phyloP scores from a whole-genome alignment of 2,113 vertebrate genomes.

The Bucco capensis region DNA sequence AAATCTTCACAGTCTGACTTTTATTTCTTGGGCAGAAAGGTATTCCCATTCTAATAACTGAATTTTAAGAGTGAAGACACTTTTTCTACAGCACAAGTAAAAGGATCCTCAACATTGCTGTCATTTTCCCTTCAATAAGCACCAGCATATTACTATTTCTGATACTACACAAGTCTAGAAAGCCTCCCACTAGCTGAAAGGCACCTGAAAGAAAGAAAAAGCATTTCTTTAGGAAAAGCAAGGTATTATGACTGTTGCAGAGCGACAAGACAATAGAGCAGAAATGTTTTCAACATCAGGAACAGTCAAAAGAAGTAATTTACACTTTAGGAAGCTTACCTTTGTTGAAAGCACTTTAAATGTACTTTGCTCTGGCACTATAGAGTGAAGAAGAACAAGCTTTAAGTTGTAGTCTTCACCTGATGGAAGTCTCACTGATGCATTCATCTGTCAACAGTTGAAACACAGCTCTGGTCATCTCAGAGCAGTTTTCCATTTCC shows the following conservation, averaged over 20 bases:
- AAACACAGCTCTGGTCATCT: neutral
- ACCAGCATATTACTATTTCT: neutral
- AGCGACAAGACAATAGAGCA: conserved; percentile 18
- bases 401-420: conserved; percentile 83
- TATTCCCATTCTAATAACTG: neutral
- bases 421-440: conserved; percentile 79
- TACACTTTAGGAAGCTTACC: conserved; percentile 71
- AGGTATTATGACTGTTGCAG: neutral
- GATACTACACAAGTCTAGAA: neutral
- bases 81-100: neutral
- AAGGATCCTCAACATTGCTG: neutral
- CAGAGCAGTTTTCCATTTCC: neutral
- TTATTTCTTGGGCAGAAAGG: neutral
- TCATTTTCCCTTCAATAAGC: neutral
- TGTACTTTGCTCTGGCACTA: conserved; percentile 87
- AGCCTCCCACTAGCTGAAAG: neutral
- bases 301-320: neutral
- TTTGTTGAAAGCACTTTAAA: conserved; percentile 94
- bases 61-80: neutral
- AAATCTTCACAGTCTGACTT: neutral
- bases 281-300: neutral
- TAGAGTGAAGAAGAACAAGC: conserved; percentile 82
- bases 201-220: neutral
- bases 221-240: neutral
- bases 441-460: conserved; percentile 78